Percentiles rank a stretch among this genome's conserved stretches.
Conservation (phyloP, 2,888 invertebrate species). For the Chalcosyrphus nemorum region DNA sequence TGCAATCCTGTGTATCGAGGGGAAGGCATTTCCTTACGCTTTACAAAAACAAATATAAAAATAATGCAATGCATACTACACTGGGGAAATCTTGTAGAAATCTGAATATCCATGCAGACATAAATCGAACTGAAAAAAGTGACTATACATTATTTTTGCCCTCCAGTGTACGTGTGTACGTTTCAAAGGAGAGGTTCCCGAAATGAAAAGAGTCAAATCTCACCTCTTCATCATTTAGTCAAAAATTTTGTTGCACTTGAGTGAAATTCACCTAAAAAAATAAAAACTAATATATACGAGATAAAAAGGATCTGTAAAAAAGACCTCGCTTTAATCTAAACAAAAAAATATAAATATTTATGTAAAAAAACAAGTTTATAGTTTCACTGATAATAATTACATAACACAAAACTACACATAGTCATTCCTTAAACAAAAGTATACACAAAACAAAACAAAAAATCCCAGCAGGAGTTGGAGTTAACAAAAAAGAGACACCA, state of each 20-base stretch:
- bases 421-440: conserved; percentile 63
- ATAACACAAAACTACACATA: conserved; percentile 51
- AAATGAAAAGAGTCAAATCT: neutral
- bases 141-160: neutral
- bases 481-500: conserved; percentile 14
- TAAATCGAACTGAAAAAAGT: too few relatives aligned
- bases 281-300: conserved; percentile 15
- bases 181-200: neutral
- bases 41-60: conserved; percentile 59
- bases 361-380: too few relatives aligned
- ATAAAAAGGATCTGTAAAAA: conserved; percentile 63
- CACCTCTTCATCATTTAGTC: conserved; percentile 46
- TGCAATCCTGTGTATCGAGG: conserved; percentile 75
- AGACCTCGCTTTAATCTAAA: conserved; percentile 68
- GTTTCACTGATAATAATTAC: conserved; percentile 42
- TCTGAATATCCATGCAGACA: too few relatives aligned
- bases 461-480: conserved; percentile 38
- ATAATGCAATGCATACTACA: neutral
- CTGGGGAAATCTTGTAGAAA: too few relatives aligned
- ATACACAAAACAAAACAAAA: neutral
- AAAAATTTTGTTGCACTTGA: conserved; percentile 54
- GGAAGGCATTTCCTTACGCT: conserved; percentile 78
- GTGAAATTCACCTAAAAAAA: conserved; percentile 16
- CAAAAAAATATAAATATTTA: conserved; percentile 23
- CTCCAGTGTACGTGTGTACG: neutral